These are phyloP conservation scores for Scaptomyza pallida DNA, from an alignment of 1,140 invertebrate species.

Conservation along the genomic window DNA sequence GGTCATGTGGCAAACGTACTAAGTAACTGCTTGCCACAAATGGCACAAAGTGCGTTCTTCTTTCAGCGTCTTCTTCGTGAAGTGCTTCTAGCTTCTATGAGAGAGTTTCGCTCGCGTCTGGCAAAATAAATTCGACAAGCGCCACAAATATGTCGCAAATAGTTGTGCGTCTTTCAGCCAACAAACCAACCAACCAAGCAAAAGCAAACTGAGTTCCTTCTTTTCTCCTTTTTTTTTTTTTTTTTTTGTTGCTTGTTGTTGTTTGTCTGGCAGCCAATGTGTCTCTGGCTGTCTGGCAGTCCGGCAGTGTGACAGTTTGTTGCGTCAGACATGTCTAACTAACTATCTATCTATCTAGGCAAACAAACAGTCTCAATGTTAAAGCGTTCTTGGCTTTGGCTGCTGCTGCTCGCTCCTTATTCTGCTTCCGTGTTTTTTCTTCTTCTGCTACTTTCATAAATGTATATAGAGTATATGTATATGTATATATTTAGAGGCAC, in stretches of 20 bases:
- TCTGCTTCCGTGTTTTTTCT: constrained; percentile 32
- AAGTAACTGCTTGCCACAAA: constrained; percentile 53
- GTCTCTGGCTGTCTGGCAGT: constrained; percentile 19
- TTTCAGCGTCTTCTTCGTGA: too few relatives aligned
- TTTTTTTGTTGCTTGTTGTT: too few relatives aligned
- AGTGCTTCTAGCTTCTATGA: too few relatives aligned
- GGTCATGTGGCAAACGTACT: constrained; percentile 32
- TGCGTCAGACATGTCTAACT: too few relatives aligned
- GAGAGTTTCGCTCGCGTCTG: background rate
- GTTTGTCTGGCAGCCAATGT: constrained; percentile 1
- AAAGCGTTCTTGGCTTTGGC: constrained; percentile 28
- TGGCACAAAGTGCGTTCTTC: constrained; percentile 53
- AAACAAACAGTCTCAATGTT: constrained; percentile 39
- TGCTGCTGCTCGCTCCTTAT: background rate
- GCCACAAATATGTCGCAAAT: constrained; percentile 46
- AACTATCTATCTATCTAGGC: constrained; percentile 17
- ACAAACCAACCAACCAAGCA: background rate
- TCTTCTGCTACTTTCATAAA: constrained; percentile 22
- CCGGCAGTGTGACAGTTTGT: constrained; percentile 2
- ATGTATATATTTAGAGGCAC: background rate
- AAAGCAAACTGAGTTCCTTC: background rate
- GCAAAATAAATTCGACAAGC: constrained; percentile 39
- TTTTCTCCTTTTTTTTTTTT: background rate
- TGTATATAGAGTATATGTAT: background rate
- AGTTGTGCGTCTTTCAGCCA: constrained; percentile 30